phyloP scores from a whole-genome alignment of 2,797 vertebrate genomes.

The Adelosebastes latens region DNA sequence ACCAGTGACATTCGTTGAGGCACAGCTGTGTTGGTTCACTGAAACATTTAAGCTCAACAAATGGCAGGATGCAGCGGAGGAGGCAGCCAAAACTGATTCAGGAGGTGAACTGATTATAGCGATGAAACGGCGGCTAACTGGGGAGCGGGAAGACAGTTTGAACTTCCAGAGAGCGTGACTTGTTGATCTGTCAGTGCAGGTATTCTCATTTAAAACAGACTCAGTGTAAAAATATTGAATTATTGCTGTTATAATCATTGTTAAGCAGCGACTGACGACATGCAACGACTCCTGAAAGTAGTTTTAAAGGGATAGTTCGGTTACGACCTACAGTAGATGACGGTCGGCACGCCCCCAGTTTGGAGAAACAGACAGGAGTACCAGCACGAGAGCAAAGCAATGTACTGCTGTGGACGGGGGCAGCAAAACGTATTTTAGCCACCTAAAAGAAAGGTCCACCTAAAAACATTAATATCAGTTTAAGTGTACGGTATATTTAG shows the following conservation, averaged over 20 bases:
- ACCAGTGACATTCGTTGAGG: conserved; percentile 42
- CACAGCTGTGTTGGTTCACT: background rate
- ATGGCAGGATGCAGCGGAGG: background rate
- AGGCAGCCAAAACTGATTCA: background rate
- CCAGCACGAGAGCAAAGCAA: no score
- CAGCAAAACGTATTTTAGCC: no score
- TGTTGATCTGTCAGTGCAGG: background rate
- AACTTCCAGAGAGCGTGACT: background rate
- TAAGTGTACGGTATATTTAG: no score
- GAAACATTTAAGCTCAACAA: background rate
- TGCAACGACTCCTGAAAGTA: background rate
- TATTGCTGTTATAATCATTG: background rate
- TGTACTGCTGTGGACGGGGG: no score
- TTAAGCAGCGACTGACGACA: background rate
- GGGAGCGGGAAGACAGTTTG: background rate
- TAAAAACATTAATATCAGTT: no score
- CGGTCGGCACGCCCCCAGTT: no score
- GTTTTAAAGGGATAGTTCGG: no score
- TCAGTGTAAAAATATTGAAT: background rate
- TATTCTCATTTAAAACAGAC: background rate
- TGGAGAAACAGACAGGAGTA: no score
- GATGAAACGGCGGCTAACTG: background rate
- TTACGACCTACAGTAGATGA: no score
- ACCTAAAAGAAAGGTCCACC: no score
- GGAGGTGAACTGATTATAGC: background rate